Percentiles rank a stretch among this genome's conserved stretches.
These are phyloP conservation scores for Torymus tubicola DNA, from an alignment of 2,888 invertebrate genomes.

Conservation along the genomic window DNA sequence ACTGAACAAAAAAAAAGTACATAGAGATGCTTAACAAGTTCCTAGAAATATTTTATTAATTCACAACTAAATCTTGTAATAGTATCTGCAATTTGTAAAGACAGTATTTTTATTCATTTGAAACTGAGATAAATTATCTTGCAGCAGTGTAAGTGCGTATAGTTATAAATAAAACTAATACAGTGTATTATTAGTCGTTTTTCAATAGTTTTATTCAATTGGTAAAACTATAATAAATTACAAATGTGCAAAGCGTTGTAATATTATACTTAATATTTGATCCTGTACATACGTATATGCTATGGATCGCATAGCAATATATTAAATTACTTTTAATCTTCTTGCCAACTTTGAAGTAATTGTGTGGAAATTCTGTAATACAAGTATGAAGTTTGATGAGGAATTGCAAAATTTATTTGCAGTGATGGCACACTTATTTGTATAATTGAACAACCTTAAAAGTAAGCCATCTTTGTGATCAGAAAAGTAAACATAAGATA, in stretches of 20 bases:
- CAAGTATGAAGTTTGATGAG: constrained; percentile 20
- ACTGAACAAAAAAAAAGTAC: constrained; percentile 2
- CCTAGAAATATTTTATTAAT: constrained; percentile 22
- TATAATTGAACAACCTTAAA: constrained; percentile 24
- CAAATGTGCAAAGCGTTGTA: constrained; percentile 44
- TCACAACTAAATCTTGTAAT: not conserved
- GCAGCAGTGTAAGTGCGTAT: constrained; percentile 21
- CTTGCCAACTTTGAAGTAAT: constrained; percentile 28
- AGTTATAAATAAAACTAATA: constrained; percentile 25
- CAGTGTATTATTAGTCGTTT: constrained; percentile 39
- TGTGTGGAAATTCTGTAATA: constrained; percentile 43
- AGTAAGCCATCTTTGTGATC: constrained; percentile 42
- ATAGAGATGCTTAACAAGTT: constrained; percentile 35
- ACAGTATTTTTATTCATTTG: constrained; percentile 13
- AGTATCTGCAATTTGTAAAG: constrained; percentile 14
- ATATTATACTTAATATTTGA: constrained; percentile 33
- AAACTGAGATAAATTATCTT: constrained; percentile 5
- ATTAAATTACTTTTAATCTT: constrained; percentile 30
- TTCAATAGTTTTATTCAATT: constrained; percentile 31
- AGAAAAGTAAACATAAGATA: constrained; percentile 38
- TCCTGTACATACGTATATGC: constrained; percentile 46
- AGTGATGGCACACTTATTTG: constrained; percentile 40
- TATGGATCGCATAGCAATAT: constrained; percentile 32
- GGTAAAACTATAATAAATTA: constrained; percentile 26
- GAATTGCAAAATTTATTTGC: constrained; percentile 31